These are phyloP conservation scores for Scaptodrosophila latifasciaeformis DNA, from an alignment of 2,888 invertebrate species.

Conservation along the genomic window DNA sequence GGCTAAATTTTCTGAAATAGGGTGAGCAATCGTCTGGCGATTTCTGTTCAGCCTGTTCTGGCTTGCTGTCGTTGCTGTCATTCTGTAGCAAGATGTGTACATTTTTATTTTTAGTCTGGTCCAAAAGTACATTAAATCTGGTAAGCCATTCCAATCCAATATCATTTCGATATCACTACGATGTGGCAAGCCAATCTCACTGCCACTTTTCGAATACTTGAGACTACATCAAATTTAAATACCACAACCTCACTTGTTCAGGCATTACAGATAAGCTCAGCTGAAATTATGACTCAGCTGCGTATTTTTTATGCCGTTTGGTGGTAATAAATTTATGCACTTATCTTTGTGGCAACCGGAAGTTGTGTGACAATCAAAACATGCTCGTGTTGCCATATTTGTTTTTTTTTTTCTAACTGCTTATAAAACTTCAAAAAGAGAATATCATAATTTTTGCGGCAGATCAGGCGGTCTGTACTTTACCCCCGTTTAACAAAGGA, in stretches of 20 bases:
- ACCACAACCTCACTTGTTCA: constrained; percentile 26
- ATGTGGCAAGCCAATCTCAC: constrained; percentile 48
- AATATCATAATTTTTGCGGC: neutral
- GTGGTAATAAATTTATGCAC: constrained; percentile 46
- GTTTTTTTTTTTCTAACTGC: constrained; percentile 35
- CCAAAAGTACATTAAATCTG: too few species aligned
- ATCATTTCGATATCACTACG: constrained; percentile 59
- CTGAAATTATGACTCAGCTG: constrained; percentile 28
- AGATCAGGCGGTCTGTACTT: neutral
- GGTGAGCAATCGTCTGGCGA: neutral
- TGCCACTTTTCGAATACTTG: constrained; percentile 44
- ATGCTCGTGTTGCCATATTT: too few species aligned
- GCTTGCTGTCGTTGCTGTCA: constrained; percentile 16
- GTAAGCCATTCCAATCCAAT: neutral
- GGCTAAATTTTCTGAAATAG: too few species aligned
- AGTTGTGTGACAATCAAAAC: constrained; percentile 36
- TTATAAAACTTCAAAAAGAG: neutral
- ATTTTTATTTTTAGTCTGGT: too few species aligned
- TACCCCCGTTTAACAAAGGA: too few species aligned
- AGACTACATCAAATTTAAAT: constrained; percentile 52
- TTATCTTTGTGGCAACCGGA: constrained; percentile 58
- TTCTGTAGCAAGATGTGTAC: too few species aligned
- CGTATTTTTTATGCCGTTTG: neutral
- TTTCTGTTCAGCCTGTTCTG: too few species aligned
- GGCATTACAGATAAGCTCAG: constrained; percentile 42